These are phyloP conservation scores for Ostrea denselamellosa DNA, from an alignment of 1,140 invertebrate genomes.

Conservation along the genomic window DNA sequence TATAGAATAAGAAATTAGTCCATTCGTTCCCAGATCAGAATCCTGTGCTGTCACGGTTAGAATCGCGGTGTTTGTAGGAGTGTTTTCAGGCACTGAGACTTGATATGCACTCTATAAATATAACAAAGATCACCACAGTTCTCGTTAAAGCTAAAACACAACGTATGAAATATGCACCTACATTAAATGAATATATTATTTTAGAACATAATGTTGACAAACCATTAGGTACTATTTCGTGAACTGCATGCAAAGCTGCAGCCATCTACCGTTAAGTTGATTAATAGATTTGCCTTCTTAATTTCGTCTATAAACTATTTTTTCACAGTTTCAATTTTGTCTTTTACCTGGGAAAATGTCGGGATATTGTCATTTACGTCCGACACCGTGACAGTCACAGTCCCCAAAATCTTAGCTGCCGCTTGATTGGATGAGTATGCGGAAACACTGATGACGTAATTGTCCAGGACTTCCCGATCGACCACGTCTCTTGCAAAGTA, in stretches of 20 bases:
- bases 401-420: constrained; percentile 49
- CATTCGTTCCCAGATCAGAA: constrained; percentile 60
- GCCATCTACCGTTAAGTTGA: too few species aligned
- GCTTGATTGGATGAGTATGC: constrained; percentile 46
- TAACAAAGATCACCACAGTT: too few species aligned
- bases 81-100: constrained; percentile 46
- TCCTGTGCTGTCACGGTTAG: constrained; percentile 63
- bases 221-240: too few species aligned
- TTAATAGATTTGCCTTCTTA: too few species aligned
- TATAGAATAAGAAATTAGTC: constrained; percentile 63
- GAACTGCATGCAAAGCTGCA: too few species aligned
- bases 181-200: too few species aligned
- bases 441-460: constrained; percentile 47
- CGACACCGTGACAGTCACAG: constrained; percentile 89
- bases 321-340: too few species aligned
- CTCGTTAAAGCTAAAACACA: too few species aligned
- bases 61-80: constrained; percentile 41
- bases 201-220: too few species aligned
- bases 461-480: constrained; percentile 43
- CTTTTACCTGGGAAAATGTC: constrained; percentile 58
- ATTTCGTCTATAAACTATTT: too few species aligned
- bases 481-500: constrained; percentile 12
- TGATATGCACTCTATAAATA: constrained; percentile 34
- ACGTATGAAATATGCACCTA: too few species aligned
- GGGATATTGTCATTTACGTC: constrained; percentile 84